Percentiles rank a stretch among this genome's conserved stretches.
Evolutionary conservation across 1,140 invertebrate genomes (phyloP).

Genomic region (Gerris buenoi): DNA sequence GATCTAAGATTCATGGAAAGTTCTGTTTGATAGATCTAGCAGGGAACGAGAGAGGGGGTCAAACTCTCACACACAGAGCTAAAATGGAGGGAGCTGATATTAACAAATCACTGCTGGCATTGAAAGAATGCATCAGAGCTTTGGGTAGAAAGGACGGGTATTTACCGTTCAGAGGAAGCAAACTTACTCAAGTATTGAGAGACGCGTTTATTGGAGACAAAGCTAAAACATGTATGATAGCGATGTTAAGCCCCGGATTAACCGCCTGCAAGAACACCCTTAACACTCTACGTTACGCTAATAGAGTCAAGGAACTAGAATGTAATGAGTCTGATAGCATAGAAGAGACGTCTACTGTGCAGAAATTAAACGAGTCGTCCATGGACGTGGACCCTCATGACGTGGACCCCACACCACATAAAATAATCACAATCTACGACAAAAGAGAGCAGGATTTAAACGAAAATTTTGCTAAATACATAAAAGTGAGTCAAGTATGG

Average conservation of each 20-base stretch:
- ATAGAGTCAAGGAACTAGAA: conserved; percentile 78
- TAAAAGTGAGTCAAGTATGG: neutral
- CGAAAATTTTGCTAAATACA: neutral
- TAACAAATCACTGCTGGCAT: conserved; percentile 88
- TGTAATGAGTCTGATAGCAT: neutral
- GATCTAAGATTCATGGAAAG: conserved; percentile 74
- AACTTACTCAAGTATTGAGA: conserved; percentile 90
- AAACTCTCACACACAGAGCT: conserved; percentile 82
- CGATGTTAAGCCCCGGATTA: conserved; percentile 86
- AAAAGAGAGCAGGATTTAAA: neutral
- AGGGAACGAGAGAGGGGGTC: conserved; percentile 93
- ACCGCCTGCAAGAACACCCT: conserved; percentile 91
- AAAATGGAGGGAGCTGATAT: conserved; percentile 98
- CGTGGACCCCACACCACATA: neutral
- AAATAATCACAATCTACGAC: neutral
- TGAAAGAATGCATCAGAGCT: conserved; percentile 97
- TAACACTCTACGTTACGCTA: conserved; percentile 93
- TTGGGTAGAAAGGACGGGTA: conserved; percentile 89
- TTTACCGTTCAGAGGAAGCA: conserved; percentile 91
- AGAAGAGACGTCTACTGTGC: neutral
- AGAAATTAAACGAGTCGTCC: too few relatives aligned
- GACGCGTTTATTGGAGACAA: conserved; percentile 98
- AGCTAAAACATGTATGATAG: conserved; percentile 86
- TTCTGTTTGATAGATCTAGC: conserved; percentile 98
- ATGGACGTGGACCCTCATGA: neutral